Evolutionary conservation across 53 echinoderm and acorn worm species (phyloP), one percentile per base, ranked within the genome.

Genomic region (Temnopleurus reevesii): DNA sequence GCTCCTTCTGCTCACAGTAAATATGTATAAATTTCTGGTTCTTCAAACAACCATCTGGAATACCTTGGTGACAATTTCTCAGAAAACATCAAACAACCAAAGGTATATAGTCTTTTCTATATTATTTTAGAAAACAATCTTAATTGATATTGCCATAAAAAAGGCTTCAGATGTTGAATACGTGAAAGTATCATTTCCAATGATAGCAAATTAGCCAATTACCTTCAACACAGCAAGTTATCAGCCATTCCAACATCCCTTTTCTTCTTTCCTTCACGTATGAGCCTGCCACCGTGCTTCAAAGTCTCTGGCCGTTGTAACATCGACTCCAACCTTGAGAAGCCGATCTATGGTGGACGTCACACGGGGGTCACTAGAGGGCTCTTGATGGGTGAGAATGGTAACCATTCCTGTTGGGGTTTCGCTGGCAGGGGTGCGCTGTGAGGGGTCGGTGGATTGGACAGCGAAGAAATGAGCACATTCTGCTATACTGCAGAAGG

Each of bases 401-500:
- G 88, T 87, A 33, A 87, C 88, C 88, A 87, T 87, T 13, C 88
- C 71, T 19, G 34, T 53, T 5, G 54, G 88, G 51, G 9, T 51
- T 5, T 66, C 66, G 88, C 64, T 87, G 27, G 46, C 28, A 51
- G 51, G 45, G 49, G n/a, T 49, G 2, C 27, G 79, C 5, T 2
- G 17, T 12, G 79, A 41, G n/a, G 56, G 21, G 21, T 35, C 55
- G 24, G 41, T 45, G 9, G 34, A 35, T 3, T 36, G 59, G 2
- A 66, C 24, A 9, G 88, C 88, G 66, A 87, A 87, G 88, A 87
- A 87, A n/a, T 66, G 88, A 51, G 88, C 88, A 66, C 88, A 87
- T 28, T 87, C 88, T 53, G 88, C 88, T 31, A 87, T 87, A 31
- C 53, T 87, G 66, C 65, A 65, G 13, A 87, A 87, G 25, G 66